A percentile compares a stretch with the other conserved stretches of the same genome.
These are phyloP conservation scores for Dryobota labecula DNA, from an alignment of 2,888 invertebrate species.

Conservation along the genomic window DNA sequence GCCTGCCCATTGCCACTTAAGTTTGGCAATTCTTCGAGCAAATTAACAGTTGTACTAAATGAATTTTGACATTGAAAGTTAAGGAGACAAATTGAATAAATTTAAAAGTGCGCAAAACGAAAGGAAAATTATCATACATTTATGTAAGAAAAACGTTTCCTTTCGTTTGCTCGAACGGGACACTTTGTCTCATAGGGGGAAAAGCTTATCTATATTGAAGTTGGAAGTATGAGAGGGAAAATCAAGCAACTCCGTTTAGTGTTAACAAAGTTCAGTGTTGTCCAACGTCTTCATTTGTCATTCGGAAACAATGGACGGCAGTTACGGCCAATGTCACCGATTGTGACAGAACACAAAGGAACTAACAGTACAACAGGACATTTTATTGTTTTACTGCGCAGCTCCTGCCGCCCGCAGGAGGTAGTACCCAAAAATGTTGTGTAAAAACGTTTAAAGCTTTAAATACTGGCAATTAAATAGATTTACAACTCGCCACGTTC, in stretches of 20 bases:
- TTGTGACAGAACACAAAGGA: slow-evolving; percentile 78
- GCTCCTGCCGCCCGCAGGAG: slow-evolving; percentile 88
- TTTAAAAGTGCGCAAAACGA: background rate
- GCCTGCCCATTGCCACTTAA: too few species aligned
- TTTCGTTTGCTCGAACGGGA: too few species aligned
- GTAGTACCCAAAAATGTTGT: slow-evolving; percentile 84
- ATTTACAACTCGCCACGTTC: slow-evolving; percentile 87
- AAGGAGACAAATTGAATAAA: background rate
- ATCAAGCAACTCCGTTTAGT: slow-evolving; percentile 9
- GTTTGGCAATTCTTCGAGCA: too few species aligned
- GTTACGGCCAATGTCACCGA: slow-evolving; percentile 81
- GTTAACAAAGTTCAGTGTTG: slow-evolving; percentile 70
- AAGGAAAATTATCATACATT: too few species aligned
- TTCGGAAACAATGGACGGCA: slow-evolving; percentile 80
- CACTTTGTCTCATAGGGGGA: background rate
- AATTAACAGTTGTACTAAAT: background rate
- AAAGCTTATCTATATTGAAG: background rate
- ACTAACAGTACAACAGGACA: slow-evolving; percentile 83
- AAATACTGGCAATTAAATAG: slow-evolving; percentile 86
- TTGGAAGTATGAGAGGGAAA: slow-evolving; percentile 8
- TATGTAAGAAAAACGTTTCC: too few species aligned
- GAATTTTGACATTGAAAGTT: background rate
- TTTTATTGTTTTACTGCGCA: slow-evolving; percentile 87
- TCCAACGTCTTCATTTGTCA: slow-evolving; percentile 85
- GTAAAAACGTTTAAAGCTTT: slow-evolving; percentile 75